Evolutionary conservation across 2,113 vertebrate species (phyloP).

Genomic region (Pseudorhombus dupliciocellatus): DNA sequence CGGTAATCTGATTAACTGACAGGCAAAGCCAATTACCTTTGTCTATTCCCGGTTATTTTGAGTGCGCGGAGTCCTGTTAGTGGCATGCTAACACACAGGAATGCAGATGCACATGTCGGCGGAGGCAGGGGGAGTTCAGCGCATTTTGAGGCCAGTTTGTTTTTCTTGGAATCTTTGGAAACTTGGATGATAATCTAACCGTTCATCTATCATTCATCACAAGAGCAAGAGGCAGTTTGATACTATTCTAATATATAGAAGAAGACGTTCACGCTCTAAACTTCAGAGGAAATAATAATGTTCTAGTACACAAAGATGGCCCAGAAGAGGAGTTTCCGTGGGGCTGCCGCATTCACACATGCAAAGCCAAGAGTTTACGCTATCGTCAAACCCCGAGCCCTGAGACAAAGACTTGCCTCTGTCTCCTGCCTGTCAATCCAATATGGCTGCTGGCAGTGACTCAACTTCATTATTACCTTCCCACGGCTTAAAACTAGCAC

Average conservation of each 20-base stretch:
- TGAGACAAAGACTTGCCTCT: constrained; percentile 61
- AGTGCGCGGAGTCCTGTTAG: constrained; percentile 39
- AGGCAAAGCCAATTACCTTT: constrained; percentile 68
- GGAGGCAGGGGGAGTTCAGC: constrained; percentile 10
- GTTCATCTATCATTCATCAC: no score
- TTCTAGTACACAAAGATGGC: not conserved
- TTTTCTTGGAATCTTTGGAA: no score
- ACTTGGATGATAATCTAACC: no score
- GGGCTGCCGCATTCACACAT: not conserved
- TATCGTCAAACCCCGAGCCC: constrained; percentile 43
- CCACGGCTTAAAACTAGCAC: constrained; percentile 54
- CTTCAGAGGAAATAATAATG: no score
- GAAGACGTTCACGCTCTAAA: no score
- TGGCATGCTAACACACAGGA: constrained; percentile 42
- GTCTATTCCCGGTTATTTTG: constrained; percentile 67
- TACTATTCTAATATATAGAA: not conserved
- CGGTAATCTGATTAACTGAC: constrained; percentile 46
- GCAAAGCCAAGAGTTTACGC: constrained; percentile 29
- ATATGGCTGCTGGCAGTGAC: constrained; percentile 59
- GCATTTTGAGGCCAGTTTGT: not conserved
- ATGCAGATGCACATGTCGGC: constrained; percentile 28
- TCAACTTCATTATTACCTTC: constrained; percentile 74
- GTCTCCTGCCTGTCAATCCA: constrained; percentile 64
- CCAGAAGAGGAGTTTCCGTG: not conserved
- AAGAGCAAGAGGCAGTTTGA: not conserved